Conservation (phyloP, 2,888 invertebrate species). For the Hydropsyche betteni region DNA sequence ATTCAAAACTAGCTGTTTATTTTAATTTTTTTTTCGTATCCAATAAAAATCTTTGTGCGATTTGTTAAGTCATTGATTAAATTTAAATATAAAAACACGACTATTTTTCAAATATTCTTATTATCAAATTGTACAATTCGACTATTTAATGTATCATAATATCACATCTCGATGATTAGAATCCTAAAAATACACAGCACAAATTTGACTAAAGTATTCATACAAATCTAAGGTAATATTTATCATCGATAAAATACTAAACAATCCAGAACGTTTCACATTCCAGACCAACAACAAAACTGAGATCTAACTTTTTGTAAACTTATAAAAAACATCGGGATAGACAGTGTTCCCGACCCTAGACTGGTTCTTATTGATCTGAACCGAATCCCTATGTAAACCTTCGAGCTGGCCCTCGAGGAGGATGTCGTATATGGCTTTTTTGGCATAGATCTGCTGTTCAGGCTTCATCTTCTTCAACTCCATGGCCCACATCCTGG, state of each 20-base stretch:
- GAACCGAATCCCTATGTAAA: constrained; percentile 58
- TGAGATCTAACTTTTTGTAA: not conserved
- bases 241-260: too few species aligned
- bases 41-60: too few species aligned
- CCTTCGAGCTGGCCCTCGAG: constrained; percentile 61
- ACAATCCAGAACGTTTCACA: too few species aligned
- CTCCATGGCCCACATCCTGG: constrained; percentile 59
- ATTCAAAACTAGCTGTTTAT: too few species aligned
- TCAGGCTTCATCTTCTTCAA: constrained; percentile 59
- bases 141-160: too few species aligned
- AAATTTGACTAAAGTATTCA: not conserved
- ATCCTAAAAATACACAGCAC: constrained; percentile 1
- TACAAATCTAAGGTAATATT: not conserved
- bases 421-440: constrained; percentile 60
- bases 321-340: not conserved
- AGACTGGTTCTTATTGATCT: constrained; percentile 46
- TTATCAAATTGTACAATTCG: too few species aligned
- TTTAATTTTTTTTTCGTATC: too few species aligned
- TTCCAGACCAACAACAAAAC: too few species aligned
- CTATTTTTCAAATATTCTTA: too few species aligned
- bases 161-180: not conserved
- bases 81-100: too few species aligned
- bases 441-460: constrained; percentile 61
- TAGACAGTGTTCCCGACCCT: not conserved
- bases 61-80: too few species aligned